Evolutionary conservation across 35 echinoderm and acorn worm species (phyloP).

Genomic region (Apostichopus parvimensis): DNA sequence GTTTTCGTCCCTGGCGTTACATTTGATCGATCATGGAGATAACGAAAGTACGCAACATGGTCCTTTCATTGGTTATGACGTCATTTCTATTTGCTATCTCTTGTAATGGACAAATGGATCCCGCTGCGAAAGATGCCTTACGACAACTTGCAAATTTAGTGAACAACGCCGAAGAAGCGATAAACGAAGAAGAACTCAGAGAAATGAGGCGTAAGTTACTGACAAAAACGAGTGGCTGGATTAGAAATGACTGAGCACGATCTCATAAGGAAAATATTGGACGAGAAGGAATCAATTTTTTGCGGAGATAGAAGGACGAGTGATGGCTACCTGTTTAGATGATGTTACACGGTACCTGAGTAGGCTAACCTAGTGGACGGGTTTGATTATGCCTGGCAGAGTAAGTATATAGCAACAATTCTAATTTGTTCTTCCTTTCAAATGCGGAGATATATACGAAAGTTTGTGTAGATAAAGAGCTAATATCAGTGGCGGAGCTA

Average conservation of each 20-base stretch:
- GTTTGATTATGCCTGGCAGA: slow-evolving; percentile 6
- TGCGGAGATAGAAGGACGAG: not conserved
- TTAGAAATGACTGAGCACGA: not conserved
- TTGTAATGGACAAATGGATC: no score
- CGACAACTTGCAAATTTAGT: not conserved
- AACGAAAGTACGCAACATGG: no score
- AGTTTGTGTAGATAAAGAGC: no score
- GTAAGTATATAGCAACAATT: not conserved
- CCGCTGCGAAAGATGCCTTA: no score
- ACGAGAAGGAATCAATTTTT: not conserved
- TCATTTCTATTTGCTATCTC: no score
- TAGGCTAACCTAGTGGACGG: not conserved
- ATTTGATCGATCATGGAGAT: no score
- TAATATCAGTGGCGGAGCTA: no score
- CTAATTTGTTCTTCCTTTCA: no score
- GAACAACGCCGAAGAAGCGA: not conserved
- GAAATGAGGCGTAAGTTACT: no score
- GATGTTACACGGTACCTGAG: not conserved
- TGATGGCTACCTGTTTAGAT: not conserved
- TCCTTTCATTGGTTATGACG: no score
- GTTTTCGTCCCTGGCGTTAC: no score
- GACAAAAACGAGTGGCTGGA: not conserved
- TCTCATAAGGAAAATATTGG: not conserved
- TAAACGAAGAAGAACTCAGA: not conserved
- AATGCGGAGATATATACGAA: no score